These are phyloP conservation scores for Onthophagus sagittarius DNA, from an alignment of 2,888 invertebrate genomes.

Conservation along the genomic window DNA sequence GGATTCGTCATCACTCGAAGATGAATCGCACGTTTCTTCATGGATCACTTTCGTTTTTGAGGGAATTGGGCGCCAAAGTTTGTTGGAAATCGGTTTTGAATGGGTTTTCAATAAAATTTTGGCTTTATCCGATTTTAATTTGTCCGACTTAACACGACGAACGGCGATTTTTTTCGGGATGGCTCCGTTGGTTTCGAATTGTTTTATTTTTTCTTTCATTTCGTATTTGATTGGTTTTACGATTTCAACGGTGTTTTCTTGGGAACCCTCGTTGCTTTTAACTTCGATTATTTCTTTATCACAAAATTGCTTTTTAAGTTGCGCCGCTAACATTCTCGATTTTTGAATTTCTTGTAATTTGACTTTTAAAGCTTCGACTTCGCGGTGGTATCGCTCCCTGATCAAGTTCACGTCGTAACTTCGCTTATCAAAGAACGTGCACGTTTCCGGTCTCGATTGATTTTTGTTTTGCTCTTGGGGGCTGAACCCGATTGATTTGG, in stretches of 20 bases:
- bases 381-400: constrained; percentile 38
- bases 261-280: constrained; percentile 21
- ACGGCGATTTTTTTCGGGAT: constrained; percentile 8
- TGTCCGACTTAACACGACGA: constrained; percentile 3
- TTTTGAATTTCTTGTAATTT: constrained; percentile 39
- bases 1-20: constrained; percentile 13
- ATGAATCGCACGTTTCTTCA: neutral
- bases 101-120: constrained; percentile 29
- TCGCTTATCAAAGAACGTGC: constrained; percentile 43
- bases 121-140: neutral
- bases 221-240: constrained; percentile 17
- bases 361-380: constrained; percentile 41
- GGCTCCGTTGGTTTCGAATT: constrained; percentile 5
- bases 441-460: constrained; percentile 32
- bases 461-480: neutral
- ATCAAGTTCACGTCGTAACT: constrained; percentile 35
- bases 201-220: neutral
- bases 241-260: constrained; percentile 26
- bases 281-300: constrained; percentile 20
- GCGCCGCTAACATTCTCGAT: constrained; percentile 2
- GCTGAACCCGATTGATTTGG: neutral
- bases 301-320: neutral
- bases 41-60: constrained; percentile 24
- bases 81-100: constrained; percentile 26
- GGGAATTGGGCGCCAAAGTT: constrained; percentile 23